Percentiles rank a stretch among this genome's conserved stretches.
phyloP scores from a whole-genome alignment of 2,888 invertebrate species.

The Hoplodrina ambigua region DNA sequence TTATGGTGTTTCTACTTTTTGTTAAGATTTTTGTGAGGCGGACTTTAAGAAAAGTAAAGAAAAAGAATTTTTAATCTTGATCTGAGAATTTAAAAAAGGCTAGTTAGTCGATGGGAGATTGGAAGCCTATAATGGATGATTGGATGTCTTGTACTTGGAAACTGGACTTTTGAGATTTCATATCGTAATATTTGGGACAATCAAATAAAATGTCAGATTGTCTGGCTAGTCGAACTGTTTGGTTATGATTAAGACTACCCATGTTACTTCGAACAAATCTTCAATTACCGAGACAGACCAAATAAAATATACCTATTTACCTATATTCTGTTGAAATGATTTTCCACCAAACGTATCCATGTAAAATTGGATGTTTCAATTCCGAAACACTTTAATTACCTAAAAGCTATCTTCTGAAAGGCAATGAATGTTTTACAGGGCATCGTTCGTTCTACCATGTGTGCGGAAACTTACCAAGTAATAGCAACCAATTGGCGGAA shows the following conservation, averaged over 20 bases:
- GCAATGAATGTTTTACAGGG: conserved; percentile 66
- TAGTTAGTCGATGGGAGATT: conserved; percentile 19
- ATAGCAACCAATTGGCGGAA: conserved; percentile 17
- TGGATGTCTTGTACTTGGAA: conserved; percentile 4
- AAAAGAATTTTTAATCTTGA: conserved; percentile 51
- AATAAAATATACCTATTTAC: background rate
- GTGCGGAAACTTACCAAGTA: conserved; percentile 22
- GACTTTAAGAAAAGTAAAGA: conserved; percentile 33
- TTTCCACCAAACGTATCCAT: conserved; percentile 7
- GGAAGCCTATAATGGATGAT: conserved; percentile 18
- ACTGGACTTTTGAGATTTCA: background rate
- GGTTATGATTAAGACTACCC: background rate
- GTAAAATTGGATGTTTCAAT: conserved; percentile 37
- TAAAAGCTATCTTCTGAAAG: conserved; percentile 74
- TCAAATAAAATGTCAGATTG: background rate
- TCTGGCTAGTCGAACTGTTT: background rate
- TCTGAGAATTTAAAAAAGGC: conserved; percentile 26
- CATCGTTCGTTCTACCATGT: conserved; percentile 34
- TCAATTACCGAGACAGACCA: background rate
- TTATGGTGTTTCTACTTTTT: conserved; percentile 46
- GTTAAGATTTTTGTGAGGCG: conserved; percentile 34
- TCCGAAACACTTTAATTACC: conserved; percentile 74
- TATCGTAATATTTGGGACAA: conserved; percentile 1
- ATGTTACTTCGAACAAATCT: background rate
- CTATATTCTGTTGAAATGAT: background rate